A percentile compares a stretch with the other conserved stretches of the same genome.
Evolutionary conservation across 2,888 invertebrate genomes (phyloP).

Genomic region (Agapetus fuscipes): DNA sequence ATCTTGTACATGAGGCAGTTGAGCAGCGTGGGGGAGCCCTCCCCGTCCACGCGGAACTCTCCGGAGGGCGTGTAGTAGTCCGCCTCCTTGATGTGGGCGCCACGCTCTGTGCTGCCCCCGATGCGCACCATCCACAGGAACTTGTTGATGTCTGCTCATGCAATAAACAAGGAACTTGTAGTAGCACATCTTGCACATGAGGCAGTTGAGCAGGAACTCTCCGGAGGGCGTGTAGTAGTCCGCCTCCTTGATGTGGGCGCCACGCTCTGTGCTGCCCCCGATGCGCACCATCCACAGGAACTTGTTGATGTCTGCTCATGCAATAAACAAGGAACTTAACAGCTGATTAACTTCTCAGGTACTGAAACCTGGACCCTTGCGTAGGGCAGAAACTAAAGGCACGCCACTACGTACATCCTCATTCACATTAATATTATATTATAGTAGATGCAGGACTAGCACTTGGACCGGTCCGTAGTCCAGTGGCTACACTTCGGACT

Average conservation of each 20-base stretch:
- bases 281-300: conserved; percentile 99
- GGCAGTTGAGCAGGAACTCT: conserved; percentile 94
- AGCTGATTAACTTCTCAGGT: too few relatives aligned
- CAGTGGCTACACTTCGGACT: too few relatives aligned
- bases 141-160: conserved; percentile 82
- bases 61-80: conserved; percentile 95
- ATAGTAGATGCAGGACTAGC: too few relatives aligned
- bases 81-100: conserved; percentile 90
- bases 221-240: conserved; percentile 95
- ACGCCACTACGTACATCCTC: too few relatives aligned
- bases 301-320: conserved; percentile 82
- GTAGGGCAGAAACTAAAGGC: conserved; percentile 2
- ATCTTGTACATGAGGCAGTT: conserved; percentile 99
- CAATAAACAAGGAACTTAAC: background rate
- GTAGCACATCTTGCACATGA: conserved; percentile 83
- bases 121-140: conserved; percentile 99
- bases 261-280: conserved; percentile 91
- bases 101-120: conserved; percentile 91
- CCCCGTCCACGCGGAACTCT: conserved; percentile 93
- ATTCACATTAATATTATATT: too few relatives aligned
- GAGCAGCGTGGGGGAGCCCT: conserved; percentile 82
- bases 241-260: conserved; percentile 90
- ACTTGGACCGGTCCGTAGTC: too few relatives aligned
- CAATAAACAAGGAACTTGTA: background rate
- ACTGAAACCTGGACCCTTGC: too few relatives aligned